Evolutionary conservation across 2,888 invertebrate species (phyloP), one percentile per base, ranked within the genome.

Genomic region (Eulithis testata): DNA sequence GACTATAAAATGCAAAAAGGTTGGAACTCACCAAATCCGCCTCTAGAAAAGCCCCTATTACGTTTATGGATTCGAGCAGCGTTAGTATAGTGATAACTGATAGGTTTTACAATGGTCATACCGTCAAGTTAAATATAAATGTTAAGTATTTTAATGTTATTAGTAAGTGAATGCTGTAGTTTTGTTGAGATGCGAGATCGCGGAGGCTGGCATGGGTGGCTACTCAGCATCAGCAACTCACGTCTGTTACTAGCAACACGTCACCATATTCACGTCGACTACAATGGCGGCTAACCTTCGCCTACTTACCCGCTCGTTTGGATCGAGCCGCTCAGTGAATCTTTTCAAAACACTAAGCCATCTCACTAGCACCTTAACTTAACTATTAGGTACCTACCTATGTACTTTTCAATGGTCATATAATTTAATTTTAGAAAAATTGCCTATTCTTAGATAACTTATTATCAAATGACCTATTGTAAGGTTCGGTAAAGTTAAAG

Each of bases 281-380:
- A 91, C 90, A 90, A 90, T 91, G 88, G 88, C 86, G 84, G 66
- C 71, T 84, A 87, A 90, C 92, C 92, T 92, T 92, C 89, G 88
- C 92, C 92, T 88, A 92, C 87, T 88, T 92, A 90, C 74, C 75
- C 89, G 84, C 81, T 90, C 88, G 86, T 83, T 90, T 83, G 88
- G 73, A 89, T 86, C 90, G 85, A 86, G 82, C 83, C 81, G 84
- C 86, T 83, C 81, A 76, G 83, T 82, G 80, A 83, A 88, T 91
- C 87, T 89, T 87, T 90, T 88, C 82, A 87, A 88, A 88, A 86
- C 85, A 79, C 77, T 77, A 74, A 73, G 77, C 77, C 74, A 69
- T 79, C 84, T 79, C 80, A 76, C 75, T 81, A 76, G 53, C 74
- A 59, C 70, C 74, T 64, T 71, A 53, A 63, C 43, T 54, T 21